Evolutionary conservation across 1,140 invertebrate species (phyloP).

Genomic region (Cydia amplana): DNA sequence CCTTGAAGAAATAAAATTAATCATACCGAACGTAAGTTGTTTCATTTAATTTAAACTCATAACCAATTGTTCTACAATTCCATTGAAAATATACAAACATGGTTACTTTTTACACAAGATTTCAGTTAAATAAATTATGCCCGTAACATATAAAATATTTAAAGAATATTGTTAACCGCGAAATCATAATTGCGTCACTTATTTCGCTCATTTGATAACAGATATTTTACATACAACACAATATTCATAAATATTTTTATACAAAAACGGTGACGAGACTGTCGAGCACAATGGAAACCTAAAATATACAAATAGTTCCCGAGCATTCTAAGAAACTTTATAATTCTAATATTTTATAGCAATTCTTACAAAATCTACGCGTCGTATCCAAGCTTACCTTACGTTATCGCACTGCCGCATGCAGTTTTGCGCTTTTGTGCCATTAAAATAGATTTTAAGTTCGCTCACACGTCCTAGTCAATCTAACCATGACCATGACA

Average conservation of each 20-base stretch:
- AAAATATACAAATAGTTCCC: not conserved
- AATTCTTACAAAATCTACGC: constrained; percentile 53
- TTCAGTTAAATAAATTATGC: not conserved
- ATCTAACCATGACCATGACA: not conserved
- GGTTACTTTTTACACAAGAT: constrained; percentile 18
- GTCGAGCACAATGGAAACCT: not conserved
- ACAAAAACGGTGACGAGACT: not conserved
- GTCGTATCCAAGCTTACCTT: constrained; percentile 27
- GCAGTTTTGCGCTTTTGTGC: not conserved
- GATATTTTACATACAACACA: constrained; percentile 19
- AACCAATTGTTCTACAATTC: constrained; percentile 27
- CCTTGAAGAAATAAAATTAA: constrained; percentile 38
- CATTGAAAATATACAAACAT: constrained; percentile 24
- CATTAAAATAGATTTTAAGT: not conserved
- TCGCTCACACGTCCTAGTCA: constrained; percentile 1
- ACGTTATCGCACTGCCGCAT: not conserved
- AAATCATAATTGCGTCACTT: not conserved
- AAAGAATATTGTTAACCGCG: constrained; percentile 9
- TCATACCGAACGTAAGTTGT: constrained; percentile 24
- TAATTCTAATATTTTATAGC: constrained; percentile 34
- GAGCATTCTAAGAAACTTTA: constrained; percentile 25
- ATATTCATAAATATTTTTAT: constrained; percentile 4
- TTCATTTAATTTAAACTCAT: constrained; percentile 24
- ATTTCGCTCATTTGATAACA: not conserved
- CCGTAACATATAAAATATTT: constrained; percentile 38